phyloP scores from a whole-genome alignment of 2,113 vertebrate species.

The Bos javanicus region DNA sequence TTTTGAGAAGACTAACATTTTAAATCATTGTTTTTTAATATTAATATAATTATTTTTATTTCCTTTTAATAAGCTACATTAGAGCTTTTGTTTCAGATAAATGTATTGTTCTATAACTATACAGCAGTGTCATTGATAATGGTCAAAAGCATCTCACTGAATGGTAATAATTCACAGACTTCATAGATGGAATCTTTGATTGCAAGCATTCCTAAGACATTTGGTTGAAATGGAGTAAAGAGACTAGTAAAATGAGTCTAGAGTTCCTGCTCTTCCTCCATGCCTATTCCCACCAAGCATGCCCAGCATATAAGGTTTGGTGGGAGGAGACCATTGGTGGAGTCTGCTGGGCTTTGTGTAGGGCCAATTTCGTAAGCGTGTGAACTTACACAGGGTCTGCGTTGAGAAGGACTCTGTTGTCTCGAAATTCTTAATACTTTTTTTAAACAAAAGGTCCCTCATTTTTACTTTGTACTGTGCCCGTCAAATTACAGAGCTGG shows the following conservation, averaged over 20 bases:
- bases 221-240: not conserved
- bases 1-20: not conserved
- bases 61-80: not conserved
- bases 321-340: not conserved
- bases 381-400: not conserved
- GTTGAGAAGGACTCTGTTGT: not conserved
- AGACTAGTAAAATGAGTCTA: not conserved
- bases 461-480: not conserved
- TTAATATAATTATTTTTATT: not conserved
- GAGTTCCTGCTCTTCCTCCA: not conserved
- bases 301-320: not conserved
- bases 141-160: not conserved
- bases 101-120: not conserved
- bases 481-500: not conserved
- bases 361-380: not conserved
- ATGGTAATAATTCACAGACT: not conserved
- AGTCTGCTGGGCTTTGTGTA: not conserved
- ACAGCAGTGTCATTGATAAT: not conserved
- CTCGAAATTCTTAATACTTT: not conserved
- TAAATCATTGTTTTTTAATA: not conserved
- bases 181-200: not conserved
- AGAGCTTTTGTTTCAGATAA: slow-evolving; percentile 26
- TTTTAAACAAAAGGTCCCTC: not conserved
- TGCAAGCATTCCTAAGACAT: not conserved
- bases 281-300: not conserved